These are phyloP conservation scores for Jaculus jaculus DNA, from an alignment of 2,113 vertebrate species.

Conservation along the genomic window DNA sequence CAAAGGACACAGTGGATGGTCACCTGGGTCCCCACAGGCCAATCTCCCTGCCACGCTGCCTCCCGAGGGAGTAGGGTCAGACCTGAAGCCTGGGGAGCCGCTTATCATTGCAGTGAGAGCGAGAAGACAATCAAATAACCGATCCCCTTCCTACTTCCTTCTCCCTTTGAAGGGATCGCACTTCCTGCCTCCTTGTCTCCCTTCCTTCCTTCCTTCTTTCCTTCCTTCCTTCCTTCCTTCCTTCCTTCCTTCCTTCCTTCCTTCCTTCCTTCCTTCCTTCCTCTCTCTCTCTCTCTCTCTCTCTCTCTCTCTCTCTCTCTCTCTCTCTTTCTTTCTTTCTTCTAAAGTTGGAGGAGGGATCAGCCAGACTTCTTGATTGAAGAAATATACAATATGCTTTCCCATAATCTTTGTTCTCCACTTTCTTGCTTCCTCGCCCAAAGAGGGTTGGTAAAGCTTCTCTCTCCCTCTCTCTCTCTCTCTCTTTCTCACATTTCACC, in stretches of 20 bases:
- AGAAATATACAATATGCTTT: neutral
- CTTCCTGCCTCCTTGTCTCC: neutral
- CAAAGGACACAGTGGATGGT: slow-evolving; percentile 25
- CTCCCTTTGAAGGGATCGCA: too few species aligned
- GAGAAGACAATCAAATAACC: slow-evolving; percentile 5
- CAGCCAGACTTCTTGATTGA: neutral
- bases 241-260: neutral
- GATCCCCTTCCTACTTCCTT: neutral
- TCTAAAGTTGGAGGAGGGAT: neutral
- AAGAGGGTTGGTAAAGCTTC: neutral
- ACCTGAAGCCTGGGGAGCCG: neutral
- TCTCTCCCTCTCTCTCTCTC: too few species aligned
- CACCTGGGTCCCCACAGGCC: neutral
- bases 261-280: too few species aligned
- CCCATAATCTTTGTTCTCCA: neutral
- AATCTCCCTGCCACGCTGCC: neutral
- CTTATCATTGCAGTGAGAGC: neutral
- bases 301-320: too few species aligned
- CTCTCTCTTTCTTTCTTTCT: neutral
- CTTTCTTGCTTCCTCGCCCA: neutral
- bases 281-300: too few species aligned
- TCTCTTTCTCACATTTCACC: neutral
- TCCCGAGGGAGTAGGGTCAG: neutral
- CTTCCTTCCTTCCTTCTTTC: too few species aligned
- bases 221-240: neutral